phyloP scores from a whole-genome alignment of 2,113 vertebrate genomes.

The Zosterops lateralis region DNA sequence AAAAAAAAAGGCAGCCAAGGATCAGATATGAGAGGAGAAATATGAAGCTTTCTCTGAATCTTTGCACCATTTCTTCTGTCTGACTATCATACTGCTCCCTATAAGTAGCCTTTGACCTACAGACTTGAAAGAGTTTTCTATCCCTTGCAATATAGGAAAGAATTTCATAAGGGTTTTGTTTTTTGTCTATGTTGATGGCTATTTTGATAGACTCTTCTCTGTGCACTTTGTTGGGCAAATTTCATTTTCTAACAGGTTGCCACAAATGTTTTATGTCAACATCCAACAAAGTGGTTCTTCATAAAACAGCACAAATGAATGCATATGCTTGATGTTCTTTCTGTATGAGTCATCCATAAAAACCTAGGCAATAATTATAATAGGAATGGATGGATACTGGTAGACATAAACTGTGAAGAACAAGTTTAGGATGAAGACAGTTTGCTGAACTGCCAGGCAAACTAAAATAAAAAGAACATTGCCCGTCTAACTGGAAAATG shows the following conservation, averaged over 20 bases:
- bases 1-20: neutral
- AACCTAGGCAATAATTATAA: neutral
- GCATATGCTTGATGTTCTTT: neutral
- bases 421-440: neutral
- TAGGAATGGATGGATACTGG: neutral
- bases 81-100: neutral
- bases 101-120: neutral
- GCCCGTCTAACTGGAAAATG: neutral
- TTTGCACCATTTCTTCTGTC: neutral
- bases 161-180: neutral
- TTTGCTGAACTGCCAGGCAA: neutral
- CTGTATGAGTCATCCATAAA: neutral
- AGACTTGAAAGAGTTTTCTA: neutral
- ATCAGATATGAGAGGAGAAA: neutral
- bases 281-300: neutral
- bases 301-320: neutral
- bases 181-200: neutral
- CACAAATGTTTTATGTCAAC: constrained; percentile 1
- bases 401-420: neutral
- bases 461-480: neutral
- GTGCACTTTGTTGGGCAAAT: neutral
- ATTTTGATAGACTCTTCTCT: neutral
- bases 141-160: neutral
- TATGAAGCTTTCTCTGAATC: neutral
- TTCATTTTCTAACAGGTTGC: constrained; percentile 14